Base-by-base conservation (phyloP, 2,888 invertebrate genomes). In the Limnephilus auricula region DNA sequence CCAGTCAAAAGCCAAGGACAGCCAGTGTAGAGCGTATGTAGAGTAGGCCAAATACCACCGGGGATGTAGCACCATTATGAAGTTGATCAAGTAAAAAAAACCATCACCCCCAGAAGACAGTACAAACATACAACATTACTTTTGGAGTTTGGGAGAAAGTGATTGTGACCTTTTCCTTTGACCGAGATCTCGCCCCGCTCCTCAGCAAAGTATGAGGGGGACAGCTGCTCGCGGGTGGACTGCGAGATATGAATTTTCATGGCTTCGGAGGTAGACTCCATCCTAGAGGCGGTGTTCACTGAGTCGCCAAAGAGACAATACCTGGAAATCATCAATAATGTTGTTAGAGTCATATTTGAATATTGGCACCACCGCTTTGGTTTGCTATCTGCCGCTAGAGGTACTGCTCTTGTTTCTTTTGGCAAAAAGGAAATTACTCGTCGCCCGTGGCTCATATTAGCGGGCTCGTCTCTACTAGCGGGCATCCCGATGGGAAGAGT, bases 191-290 rank as follows among this genome's bases (percentile, higher is more conserved):
- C 98, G 3, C 98, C 98, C 12, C 98, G 96, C 94, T 98, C 98
- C 13, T 96, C 96, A 5, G 98, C 97, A 94, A 96, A 96, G 94
- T 98, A 99, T 0, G 96, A 96, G 0, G 97, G 95, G 0, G 98
- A 97, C 12, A 99, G 95, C 30, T 98, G 95, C 93, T 98, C 97
- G 94, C 96, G 97, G 0, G 99, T 99, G 0, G 98, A 97, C 94
- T 99, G 97, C 3, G 99, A 99, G 94, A 99, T 98, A 94, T 99
- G 99, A 92, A 99, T 98, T 95, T 98, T 98, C 98, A 99, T 99
- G 0, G 99, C 98, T 94, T 98, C 97, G 92, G 98, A 98, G 0
- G 98, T 98, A 0, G 98, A 98, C 94, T 99, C 99, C 99, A 99
- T 99, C 65, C 98, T 96, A 0, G 98, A 98, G 0, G 99, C 99